Conservation (phyloP, 2,888 invertebrate genomes). For the Oasisia sp. region DNA sequence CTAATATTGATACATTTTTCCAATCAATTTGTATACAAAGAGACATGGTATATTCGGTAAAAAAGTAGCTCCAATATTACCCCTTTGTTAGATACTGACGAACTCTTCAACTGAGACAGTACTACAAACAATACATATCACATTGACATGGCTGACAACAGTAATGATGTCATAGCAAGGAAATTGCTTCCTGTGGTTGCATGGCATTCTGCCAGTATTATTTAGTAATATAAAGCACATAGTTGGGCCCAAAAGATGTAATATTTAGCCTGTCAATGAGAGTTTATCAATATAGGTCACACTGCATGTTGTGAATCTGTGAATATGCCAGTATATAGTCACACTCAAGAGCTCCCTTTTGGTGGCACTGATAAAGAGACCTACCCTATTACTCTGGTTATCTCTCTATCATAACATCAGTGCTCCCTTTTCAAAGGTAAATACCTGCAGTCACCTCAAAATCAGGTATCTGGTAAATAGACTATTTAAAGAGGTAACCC, state of each 20-base stretch:
- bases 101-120: neutral
- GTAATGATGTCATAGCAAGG: neutral
- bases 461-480: neutral
- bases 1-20: no score
- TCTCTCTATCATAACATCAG: neutral
- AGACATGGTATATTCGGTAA: neutral
- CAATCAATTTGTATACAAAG: no score
- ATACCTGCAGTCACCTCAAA: neutral
- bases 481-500: neutral
- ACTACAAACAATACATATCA: neutral
- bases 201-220: neutral
- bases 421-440: neutral
- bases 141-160: neutral
- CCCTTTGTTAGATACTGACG: neutral
- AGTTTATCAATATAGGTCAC: neutral
- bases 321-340: neutral
- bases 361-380: neutral
- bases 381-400: neutral
- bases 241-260: neutral
- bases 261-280: neutral
- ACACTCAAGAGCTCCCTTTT: neutral
- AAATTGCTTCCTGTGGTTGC: neutral
- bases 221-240: no score
- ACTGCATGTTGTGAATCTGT: no score
- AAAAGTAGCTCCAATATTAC: neutral